Percentiles rank a stretch among this genome's conserved stretches.
phyloP scores from a whole-genome alignment of 64 coral and sea anemone species.

The Pocillopora verrucosa region DNA sequence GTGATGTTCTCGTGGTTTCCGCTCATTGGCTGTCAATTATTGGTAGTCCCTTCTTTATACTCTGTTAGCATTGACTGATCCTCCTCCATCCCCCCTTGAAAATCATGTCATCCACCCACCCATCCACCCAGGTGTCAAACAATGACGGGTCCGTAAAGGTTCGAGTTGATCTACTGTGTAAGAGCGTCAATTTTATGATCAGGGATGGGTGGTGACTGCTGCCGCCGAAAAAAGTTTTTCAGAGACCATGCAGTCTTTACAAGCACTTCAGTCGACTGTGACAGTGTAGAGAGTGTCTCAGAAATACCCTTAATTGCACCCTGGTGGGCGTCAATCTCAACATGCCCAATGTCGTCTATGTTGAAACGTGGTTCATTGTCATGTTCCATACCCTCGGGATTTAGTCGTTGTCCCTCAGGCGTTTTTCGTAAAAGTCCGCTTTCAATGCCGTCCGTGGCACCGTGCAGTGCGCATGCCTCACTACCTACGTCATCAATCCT shows the following conservation, averaged over 20 bases:
- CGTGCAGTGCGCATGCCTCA: not conserved
- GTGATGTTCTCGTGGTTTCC: too few relatives aligned
- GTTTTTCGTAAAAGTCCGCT: conserved; percentile 40
- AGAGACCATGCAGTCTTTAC: conserved; percentile 56
- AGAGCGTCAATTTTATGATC: conserved; percentile 10
- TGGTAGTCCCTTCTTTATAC: too few relatives aligned
- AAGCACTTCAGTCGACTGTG: conserved; percentile 34
- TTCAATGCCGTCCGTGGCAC: not conserved
- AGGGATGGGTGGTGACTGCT: not conserved
- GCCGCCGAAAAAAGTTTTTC: conserved; percentile 44
- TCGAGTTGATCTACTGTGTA: not conserved
- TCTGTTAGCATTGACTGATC: too few relatives aligned
- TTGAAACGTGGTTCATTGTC: not conserved
- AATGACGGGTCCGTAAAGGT: too few relatives aligned
- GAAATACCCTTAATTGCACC: not conserved
- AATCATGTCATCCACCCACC: too few relatives aligned
- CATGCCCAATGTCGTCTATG: not conserved
- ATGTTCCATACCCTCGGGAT: conserved; percentile 63
- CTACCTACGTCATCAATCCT: conserved; percentile 22
- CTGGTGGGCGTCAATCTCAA: not conserved
- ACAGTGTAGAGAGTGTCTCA: not conserved
- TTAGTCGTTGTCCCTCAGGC: conserved; percentile 32
- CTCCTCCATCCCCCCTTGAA: too few relatives aligned
- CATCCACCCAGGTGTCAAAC: too few relatives aligned
- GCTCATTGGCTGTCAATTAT: too few relatives aligned